Conservation (phyloP, 2,113 vertebrate species). For the Anguilla rostrata region DNA sequence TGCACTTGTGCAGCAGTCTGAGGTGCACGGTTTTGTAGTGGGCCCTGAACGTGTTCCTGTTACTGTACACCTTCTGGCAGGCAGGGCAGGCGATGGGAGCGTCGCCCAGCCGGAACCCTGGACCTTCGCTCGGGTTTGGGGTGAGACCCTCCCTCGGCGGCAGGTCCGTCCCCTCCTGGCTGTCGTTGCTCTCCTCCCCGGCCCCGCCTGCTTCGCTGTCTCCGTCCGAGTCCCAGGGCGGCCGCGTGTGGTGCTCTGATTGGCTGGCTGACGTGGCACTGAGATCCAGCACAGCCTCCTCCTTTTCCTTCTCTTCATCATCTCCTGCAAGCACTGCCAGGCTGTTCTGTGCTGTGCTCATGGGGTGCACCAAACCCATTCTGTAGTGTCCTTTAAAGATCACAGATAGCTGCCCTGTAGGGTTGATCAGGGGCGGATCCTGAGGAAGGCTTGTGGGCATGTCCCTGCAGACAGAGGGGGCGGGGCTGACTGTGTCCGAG, state of each 20-base stretch:
- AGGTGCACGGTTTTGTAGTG: constrained; percentile 97
- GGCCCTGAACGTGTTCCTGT: constrained; percentile 92
- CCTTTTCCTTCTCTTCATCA: constrained; percentile 39
- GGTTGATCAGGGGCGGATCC: constrained; percentile 70
- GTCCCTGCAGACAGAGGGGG: constrained; percentile 64
- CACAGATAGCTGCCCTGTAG: constrained; percentile 79
- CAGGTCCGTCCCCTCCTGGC: constrained; percentile 72
- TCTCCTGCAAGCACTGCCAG: constrained; percentile 57
- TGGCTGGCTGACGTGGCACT: constrained; percentile 82
- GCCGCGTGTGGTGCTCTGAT: constrained; percentile 72
- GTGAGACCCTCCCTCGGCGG: constrained; percentile 65
- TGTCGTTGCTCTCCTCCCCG: constrained; percentile 86
- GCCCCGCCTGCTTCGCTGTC: constrained; percentile 81
- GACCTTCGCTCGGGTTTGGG: constrained; percentile 66
- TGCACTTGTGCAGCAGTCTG: constrained; percentile 91
- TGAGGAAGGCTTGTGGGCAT: constrained; percentile 70
- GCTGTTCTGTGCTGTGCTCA: constrained; percentile 73
- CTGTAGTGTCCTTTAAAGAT: constrained; percentile 85
- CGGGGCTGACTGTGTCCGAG: no score
- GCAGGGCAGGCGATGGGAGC: constrained; percentile 89
- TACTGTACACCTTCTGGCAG: constrained; percentile 93
- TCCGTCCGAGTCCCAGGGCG: constrained; percentile 90
- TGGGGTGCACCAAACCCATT: constrained; percentile 82
- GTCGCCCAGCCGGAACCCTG: constrained; percentile 65
- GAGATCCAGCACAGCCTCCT: constrained; percentile 82